phyloP scores from a whole-genome alignment of 2,888 invertebrate species.

The Cosmopolites sordidus region DNA sequence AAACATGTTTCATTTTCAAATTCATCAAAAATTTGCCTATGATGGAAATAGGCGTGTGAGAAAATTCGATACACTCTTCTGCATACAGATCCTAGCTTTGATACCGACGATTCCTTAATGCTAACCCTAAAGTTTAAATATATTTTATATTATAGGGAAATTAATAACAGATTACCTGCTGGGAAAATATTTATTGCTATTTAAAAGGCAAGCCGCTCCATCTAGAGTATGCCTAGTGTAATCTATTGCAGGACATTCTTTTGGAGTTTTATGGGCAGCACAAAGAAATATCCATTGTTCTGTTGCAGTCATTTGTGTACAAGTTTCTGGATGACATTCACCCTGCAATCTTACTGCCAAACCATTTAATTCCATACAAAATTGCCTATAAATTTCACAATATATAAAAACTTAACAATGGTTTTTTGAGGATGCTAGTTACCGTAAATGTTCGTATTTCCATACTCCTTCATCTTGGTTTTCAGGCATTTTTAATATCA shows the following conservation, averaged over 20 bases:
- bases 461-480: conserved; percentile 98
- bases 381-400: conserved; percentile 66
- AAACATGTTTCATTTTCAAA: conserved; percentile 96
- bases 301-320: conserved; percentile 99
- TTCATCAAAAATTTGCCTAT: conserved; percentile 92
- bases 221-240: conserved; percentile 98
- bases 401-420: not conserved
- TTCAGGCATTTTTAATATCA: conserved; percentile 93
- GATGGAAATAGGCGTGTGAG: conserved; percentile 99
- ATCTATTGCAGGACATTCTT: conserved; percentile 99
- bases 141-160: too few species aligned
- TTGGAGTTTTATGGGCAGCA: conserved; percentile 99
- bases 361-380: conserved; percentile 99
- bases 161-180: conserved; percentile 67
- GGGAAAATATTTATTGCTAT: conserved; percentile 99
- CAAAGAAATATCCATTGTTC: conserved; percentile 99
- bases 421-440: too few species aligned
- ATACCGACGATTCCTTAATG: conserved; percentile 98
- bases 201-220: conserved; percentile 96
- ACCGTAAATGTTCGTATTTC: conserved; percentile 99
- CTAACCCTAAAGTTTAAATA: conserved; percentile 72
- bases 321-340: conserved; percentile 95
- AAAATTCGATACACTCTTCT: conserved; percentile 98
- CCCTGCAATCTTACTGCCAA: conserved; percentile 92
- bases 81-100: conserved; percentile 97